A percentile compares a stretch with the other conserved stretches of the same genome.
phyloP scores from a whole-genome alignment of 2,113 vertebrate species.

The Indicator maculatus region DNA sequence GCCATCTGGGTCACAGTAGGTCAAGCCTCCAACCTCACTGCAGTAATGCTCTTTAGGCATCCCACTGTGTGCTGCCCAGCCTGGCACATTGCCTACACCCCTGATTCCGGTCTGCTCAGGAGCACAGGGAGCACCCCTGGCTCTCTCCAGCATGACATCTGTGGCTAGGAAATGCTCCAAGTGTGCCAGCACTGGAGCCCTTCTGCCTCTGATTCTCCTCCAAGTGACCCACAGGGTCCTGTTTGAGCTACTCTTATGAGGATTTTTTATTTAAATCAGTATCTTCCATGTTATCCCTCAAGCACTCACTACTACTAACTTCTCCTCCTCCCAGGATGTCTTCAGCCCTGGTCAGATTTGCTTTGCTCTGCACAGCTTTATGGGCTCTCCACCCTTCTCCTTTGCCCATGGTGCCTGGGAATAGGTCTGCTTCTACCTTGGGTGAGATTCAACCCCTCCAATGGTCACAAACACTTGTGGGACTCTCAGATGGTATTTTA shows the following conservation, averaged over 20 bases:
- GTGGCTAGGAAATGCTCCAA: not conserved
- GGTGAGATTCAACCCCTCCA: not conserved
- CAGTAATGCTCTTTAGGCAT: not conserved
- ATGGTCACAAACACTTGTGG: not conserved
- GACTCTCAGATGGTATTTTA: not conserved
- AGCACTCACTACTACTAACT: not conserved
- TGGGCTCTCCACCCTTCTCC: rapidly evolving
- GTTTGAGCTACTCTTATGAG: not conserved
- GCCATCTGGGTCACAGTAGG: rapidly evolving
- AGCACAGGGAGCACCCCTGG: not conserved
- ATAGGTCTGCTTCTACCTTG: rapidly evolving
- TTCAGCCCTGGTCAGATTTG: not conserved
- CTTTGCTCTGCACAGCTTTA: not conserved
- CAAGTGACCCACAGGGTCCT: slow-evolving; percentile 17
- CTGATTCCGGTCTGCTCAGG: not conserved
- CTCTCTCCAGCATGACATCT: not conserved
- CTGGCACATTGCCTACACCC: not conserved
- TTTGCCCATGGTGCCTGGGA: not conserved
- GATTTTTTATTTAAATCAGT: slow-evolving; percentile 53
- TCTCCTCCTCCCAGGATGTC: not conserved
- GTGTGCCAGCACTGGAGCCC: not conserved
- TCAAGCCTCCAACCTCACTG: not conserved
- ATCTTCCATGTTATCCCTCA: not conserved
- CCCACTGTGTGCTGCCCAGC: rapidly evolving
- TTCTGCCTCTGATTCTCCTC: not conserved